Base-by-base conservation (phyloP, 1,140 invertebrate genomes). In the Hetaerina americana region DNA sequence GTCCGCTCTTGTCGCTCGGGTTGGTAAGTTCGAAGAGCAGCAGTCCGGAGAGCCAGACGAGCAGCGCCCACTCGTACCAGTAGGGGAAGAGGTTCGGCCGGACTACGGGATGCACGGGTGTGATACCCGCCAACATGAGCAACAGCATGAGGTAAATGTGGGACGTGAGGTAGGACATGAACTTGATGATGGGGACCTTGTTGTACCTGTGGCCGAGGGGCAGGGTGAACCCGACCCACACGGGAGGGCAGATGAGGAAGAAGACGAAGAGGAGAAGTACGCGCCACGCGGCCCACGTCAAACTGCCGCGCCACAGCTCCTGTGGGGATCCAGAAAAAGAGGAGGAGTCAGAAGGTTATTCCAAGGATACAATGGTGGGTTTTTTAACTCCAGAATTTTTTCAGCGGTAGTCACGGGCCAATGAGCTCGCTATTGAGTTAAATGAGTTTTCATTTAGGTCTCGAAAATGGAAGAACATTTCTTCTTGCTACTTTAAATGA, bases 101-200 rank as follows among this genome's bases (percentile, higher is more conserved):
- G 72, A 94, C 88, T 74, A 92, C 90, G 28, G 90, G 88, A 80
- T 93, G 92, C 72, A 95, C 87, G 27, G 96, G 94, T 69, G 90
- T 92, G 71, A 98, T 95, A 27, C 91, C 92, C n/a, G 94, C 93
- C 71, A 97, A 84, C 70, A 92, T 87, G 74, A 98, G 87, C 74
- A 99, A 89, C 68, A 95, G 82, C 89, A 99, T 98, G 70, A 99
- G 88, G 81, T 98, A 97, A 75, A 99, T 90, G 83, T 99, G 97
- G 0, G 97, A 98, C 0, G 97, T 98, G 69, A 99, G 86, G 82
- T 99, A 98, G 15, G 96, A 97, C 92, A 99, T 98, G 81, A 99
- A 99, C 83, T 99, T 99, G 77, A 99, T 97, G 75, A 99, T 97
- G 24, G 97, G 97, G 18, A 86, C 82, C 84, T 93, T 95, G 85